A percentile compares a stretch with the other conserved stretches of the same genome.
Conservation (phyloP, 2,113 vertebrate genomes). For the Plestiodon gilberti region DNA sequence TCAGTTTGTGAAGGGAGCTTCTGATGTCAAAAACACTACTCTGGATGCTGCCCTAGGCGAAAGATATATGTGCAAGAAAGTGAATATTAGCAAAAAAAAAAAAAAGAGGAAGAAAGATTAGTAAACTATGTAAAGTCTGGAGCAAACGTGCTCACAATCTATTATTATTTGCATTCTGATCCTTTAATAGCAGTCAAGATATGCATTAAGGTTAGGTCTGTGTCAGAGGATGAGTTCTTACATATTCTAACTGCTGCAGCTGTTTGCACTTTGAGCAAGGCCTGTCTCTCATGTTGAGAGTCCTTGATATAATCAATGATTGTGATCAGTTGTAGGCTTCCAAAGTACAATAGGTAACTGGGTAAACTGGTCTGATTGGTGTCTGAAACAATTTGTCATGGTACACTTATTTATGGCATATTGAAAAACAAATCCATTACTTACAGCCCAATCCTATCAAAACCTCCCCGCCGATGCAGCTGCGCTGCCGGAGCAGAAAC, state of each 20-base stretch:
- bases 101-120: not conserved
- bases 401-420: slow-evolving; percentile 7
- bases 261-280: slow-evolving; percentile 1
- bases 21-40: too few relatives aligned
- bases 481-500: too few relatives aligned
- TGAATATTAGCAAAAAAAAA: not conserved
- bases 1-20: too few relatives aligned
- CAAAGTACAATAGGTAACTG: slow-evolving; percentile 5
- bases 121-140: not conserved
- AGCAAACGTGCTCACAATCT: not conserved
- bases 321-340: not conserved
- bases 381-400: not conserved
- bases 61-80: not conserved
- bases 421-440: slow-evolving; percentile 13
- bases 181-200: not conserved
- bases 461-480: too few relatives aligned
- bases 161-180: not conserved
- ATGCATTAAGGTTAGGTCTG: not conserved
- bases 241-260: not conserved
- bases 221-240: not conserved
- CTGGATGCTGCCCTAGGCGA: too few relatives aligned
- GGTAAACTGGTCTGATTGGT: not conserved
- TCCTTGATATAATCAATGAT: not conserved
- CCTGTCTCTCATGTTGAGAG: not conserved
- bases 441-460: not conserved